These are phyloP conservation scores for Leucozona laternaria DNA, from an alignment of 2,888 invertebrate genomes.

Conservation along the genomic window DNA sequence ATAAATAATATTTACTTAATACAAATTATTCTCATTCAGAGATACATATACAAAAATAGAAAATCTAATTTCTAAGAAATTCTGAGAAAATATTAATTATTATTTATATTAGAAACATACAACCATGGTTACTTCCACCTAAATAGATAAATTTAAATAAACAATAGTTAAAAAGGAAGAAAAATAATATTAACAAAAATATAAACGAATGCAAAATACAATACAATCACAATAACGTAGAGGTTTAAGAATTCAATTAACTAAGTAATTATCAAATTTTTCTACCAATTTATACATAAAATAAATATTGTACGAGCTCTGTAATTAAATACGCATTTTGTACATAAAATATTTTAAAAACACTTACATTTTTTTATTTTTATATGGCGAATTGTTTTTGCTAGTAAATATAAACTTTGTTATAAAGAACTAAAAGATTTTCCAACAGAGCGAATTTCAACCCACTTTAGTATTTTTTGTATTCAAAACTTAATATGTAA, in stretches of 20 bases:
- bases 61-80: constrained; percentile 47
- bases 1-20: constrained; percentile 17
- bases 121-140: constrained; percentile 46
- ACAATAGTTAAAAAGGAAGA: constrained; percentile 31
- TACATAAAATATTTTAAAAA: constrained; percentile 43
- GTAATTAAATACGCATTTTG: constrained; percentile 56
- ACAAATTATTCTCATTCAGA: constrained; percentile 25
- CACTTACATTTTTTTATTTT: constrained; percentile 30
- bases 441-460: background rate
- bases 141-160: constrained; percentile 48
- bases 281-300: constrained; percentile 68
- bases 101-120: constrained; percentile 38
- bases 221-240: constrained; percentile 70
- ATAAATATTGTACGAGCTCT: constrained; percentile 56
- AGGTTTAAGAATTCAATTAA: constrained; percentile 39
- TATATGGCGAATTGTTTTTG: constrained; percentile 31
- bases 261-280: constrained; percentile 52
- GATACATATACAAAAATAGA: constrained; percentile 4
- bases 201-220: constrained; percentile 63
- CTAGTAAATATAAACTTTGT: constrained; percentile 2
- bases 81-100: constrained; percentile 41
- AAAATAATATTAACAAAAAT: constrained; percentile 27
- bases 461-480: background rate
- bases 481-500: too few species aligned
- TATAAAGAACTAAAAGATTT: background rate